Evolutionary conservation across 2,113 vertebrate species (phyloP), one percentile per base, ranked within the genome.

Genomic region (Solea solea): DNA sequence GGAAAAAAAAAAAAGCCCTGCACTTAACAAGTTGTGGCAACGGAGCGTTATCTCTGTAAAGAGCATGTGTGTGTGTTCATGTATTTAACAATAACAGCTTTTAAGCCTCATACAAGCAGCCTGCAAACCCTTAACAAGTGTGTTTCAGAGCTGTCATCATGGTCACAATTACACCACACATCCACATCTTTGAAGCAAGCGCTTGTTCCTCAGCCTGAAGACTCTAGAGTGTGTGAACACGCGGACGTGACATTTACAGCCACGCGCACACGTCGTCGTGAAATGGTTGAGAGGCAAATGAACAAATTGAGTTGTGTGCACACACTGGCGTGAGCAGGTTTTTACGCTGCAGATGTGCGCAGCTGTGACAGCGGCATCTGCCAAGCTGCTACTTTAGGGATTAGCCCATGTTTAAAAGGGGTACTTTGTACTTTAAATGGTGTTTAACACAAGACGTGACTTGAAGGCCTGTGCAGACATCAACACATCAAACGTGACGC

Each of bases 101-200:
- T 83, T 81, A 82, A 88, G 69, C 65, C 74, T 72, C 66, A 65
- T n/a, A 4, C 69, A 71, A 45, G 3, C 46, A 40, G 55, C 67
- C 53, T 72, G 49, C 60, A 57, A 70, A 69, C 66, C 69, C 70
- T 40, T 46, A 81, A 73, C 74, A 68, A 63, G 64, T 68, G 84
- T 54, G 80, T 69, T 76, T 80, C 28, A 79, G 80, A 87, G 67
- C 84, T 81, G 86, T 89, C 89, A 88, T 88, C 84, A 66, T 48
- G 69, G 34, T 27, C 67, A 27, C 8, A 90, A 84, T 88, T 84
- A 81, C 81, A 74, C 56, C 78, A 13, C 71, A 11, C 61, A 8
- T 14, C 46, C 12, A 51, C 61, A 2, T 48, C 81, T 88, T 82
- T 84, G 75, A 87, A 87, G 78, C 58, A 0, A 14, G 16, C 2